Percentiles rank a stretch among this genome's conserved stretches.
Evolutionary conservation across 2,888 invertebrate genomes (phyloP).

Genomic region (Conchocele bisecta): DNA sequence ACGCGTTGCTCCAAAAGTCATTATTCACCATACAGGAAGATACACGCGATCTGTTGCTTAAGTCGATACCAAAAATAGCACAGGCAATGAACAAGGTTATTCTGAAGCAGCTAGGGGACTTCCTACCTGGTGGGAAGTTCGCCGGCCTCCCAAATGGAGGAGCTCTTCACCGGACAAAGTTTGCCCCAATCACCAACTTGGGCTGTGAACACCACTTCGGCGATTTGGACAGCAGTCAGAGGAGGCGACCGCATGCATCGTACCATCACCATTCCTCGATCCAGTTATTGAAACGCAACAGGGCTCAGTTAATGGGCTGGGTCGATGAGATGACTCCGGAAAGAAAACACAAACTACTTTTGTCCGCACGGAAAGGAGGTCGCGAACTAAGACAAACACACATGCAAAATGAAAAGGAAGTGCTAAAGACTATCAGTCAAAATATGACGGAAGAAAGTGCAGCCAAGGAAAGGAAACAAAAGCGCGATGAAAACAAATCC

Average conservation of each 20-base stretch:
- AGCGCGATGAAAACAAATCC: too few species aligned
- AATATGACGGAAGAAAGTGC: neutral
- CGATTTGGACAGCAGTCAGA: neutral
- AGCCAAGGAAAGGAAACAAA: neutral
- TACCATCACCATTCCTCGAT: neutral
- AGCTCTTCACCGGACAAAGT: neutral
- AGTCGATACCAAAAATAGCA: neutral
- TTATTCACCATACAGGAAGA: neutral
- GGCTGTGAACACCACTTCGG: neutral
- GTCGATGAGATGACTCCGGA: neutral
- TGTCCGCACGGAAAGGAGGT: neutral
- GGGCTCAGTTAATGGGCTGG: neutral
- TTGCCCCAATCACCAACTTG: neutral
- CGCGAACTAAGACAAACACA: neutral
- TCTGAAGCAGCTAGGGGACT: constrained; percentile 48
- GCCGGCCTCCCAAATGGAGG: neutral
- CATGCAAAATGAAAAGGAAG: neutral
- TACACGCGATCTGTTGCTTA: neutral
- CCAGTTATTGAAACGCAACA: neutral
- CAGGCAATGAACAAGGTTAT: constrained; percentile 26
- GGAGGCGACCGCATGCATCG: neutral
- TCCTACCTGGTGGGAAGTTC: constrained; percentile 34
- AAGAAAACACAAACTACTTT: neutral
- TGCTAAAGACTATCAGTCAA: neutral
- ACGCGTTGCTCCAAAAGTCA: too few species aligned